Base-by-base conservation (phyloP, 2,888 invertebrate genomes). In the Rhabditophanes sp. region DNA sequence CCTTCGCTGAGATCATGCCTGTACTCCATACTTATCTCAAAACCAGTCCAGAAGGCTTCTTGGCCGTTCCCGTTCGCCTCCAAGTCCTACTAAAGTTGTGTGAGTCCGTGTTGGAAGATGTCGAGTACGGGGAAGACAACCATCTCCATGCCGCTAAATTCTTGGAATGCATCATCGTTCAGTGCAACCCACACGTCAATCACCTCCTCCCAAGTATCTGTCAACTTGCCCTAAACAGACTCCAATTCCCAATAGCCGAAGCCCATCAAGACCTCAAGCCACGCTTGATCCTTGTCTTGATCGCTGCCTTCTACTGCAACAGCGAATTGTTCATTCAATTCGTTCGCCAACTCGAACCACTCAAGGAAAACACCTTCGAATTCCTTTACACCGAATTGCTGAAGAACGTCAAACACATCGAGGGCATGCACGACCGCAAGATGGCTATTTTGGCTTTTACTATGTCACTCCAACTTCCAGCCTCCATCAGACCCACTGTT, bases 71-170 rank as follows among this genome's bases (percentile, higher is more conserved):
- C 56, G 79, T 82, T 65, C 77, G 84, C 48, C 74, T 93, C 41
- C 69, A 84, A 47, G 83, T 83, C 28, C 79, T 90, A 68, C 84
- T 81, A 66, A 82, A 85, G 61, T 90, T 96, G 82, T 82, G 83
- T 64, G 83, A 51, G 25, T 28, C 33, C 16, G 49, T 50, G 8
- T 34, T 56, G 9, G 25, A 47, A 25, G 37, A 43, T 21, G 16
- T 15, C 20, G 80, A 78, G 53, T 75, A 77, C 16, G 82, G 80
- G 1, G 90, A 93, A 67, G 84, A 88, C 62, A 78, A 81, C 1
- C 88, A 96, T 69, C 81, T 85, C 50, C 82, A 90, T 67, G 93
- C 93, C 14, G 90, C 85, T 26, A 96, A 96, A 70, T 73, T 99
- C 23, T 73, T 96, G 32, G 96, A 96, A 32, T 30, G 37, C 12